Conservation (phyloP, 2,797 vertebrate genomes). For the Anas georgica region DNA sequence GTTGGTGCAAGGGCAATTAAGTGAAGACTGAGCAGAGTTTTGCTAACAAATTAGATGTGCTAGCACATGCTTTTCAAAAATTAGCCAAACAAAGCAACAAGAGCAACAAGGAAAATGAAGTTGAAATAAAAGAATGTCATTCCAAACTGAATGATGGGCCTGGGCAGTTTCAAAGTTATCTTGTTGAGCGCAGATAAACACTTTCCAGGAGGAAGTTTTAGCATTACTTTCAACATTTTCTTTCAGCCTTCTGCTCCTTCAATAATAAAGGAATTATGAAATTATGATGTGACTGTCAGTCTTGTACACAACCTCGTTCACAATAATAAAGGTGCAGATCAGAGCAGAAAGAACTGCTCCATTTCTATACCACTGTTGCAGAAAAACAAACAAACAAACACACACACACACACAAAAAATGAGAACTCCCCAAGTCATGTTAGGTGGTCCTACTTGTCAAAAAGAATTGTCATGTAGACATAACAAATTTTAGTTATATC, state of each 20-base stretch:
- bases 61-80: neutral
- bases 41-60: neutral
- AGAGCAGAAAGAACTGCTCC: neutral
- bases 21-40: neutral
- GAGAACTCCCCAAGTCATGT: neutral
- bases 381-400: neutral
- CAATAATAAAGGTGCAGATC: neutral
- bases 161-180: neutral
- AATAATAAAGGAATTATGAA: neutral
- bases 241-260: neutral
- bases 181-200: accelerated
- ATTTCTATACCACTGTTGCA: neutral
- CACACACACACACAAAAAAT: too few species aligned
- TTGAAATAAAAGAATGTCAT: neutral
- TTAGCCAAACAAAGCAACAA: neutral
- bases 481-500: slow-evolving; percentile 6
- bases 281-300: neutral
- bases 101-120: neutral
- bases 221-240: neutral
- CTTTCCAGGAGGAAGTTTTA: neutral
- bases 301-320: neutral
- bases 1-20: neutral
- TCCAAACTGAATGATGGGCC: neutral
- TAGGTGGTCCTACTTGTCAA: neutral
- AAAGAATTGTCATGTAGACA: neutral